Evolutionary conservation across 2,113 vertebrate genomes (phyloP).

Genomic region (Petrocephalus microphthalmus): DNA sequence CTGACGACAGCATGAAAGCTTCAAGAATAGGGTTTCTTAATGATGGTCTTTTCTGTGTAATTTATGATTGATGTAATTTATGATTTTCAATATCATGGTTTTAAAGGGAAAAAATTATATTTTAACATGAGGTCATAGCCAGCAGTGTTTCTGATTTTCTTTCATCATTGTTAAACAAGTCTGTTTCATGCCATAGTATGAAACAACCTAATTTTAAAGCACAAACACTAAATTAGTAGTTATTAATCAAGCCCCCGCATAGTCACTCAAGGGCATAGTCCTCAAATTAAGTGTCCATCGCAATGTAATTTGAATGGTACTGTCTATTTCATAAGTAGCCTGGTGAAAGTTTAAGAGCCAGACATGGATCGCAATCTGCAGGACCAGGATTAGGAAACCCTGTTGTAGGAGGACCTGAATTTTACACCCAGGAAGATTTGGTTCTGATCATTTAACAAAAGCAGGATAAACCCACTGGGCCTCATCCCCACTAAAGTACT

Average conservation of each 20-base stretch:
- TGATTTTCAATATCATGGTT: not conserved
- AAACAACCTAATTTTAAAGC: not conserved
- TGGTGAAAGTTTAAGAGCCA: not conserved
- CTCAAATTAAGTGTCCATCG: not conserved
- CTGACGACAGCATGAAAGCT: not conserved
- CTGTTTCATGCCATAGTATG: not conserved
- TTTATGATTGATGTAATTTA: not conserved
- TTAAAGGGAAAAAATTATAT: not conserved
- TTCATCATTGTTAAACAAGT: not conserved
- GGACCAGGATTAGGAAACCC: slow-evolving; percentile 4
- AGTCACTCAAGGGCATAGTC: not conserved
- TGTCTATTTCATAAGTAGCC: not conserved
- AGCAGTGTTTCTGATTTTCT: not conserved
- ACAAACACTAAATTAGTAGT: not conserved
- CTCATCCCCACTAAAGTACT: not conserved
- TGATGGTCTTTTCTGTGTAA: not conserved
- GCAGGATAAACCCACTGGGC: not conserved
- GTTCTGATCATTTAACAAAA: not conserved
- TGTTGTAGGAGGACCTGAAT: not conserved
- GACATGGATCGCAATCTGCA: not conserved
- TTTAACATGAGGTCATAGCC: not conserved
- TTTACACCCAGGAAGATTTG: not conserved
- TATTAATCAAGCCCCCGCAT: not conserved
- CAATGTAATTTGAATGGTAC: not conserved
- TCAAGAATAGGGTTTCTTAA: not conserved